Conservation (phyloP, 2,888 invertebrate genomes). For the Cantharis rufa region DNA sequence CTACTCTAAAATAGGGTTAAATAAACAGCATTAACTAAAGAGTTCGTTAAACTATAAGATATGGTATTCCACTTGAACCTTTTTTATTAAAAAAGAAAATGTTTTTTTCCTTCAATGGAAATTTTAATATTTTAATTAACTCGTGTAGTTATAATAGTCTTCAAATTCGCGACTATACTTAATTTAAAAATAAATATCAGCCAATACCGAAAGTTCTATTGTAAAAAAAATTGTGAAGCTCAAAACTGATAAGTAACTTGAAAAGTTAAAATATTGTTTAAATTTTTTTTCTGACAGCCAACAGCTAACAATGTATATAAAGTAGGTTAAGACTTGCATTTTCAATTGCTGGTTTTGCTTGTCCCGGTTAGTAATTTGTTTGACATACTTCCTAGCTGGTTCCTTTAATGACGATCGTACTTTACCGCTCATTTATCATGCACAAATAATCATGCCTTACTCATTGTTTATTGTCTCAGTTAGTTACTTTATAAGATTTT, state of each 20-base stretch:
- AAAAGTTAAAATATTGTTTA: not conserved
- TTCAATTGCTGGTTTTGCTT: conserved; percentile 38
- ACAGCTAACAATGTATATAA: conserved; percentile 5
- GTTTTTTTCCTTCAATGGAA: not conserved
- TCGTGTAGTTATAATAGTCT: not conserved
- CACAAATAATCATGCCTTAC: conserved; percentile 21
- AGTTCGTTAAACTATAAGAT: not conserved
- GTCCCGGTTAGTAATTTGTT: conserved; percentile 36
- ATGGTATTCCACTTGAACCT: not conserved
- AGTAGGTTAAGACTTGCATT: conserved; percentile 41
- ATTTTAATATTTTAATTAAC: not conserved
- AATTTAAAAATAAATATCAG: not conserved
- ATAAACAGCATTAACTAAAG: not conserved
- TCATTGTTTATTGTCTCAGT: conserved; percentile 22
- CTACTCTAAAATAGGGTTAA: not conserved
- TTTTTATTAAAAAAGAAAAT: not conserved
- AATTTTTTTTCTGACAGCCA: not conserved
- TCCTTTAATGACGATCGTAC: conserved; percentile 25
- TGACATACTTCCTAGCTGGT: conserved; percentile 36
- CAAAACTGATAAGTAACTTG: not conserved
- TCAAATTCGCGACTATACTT: not conserved
- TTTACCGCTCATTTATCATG: conserved; percentile 23
- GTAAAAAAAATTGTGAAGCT: not conserved
- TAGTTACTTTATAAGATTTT: not conserved
- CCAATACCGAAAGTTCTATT: not conserved